Base-by-base conservation (phyloP, 2,797 vertebrate species). In the Hybognathus amarus region DNA sequence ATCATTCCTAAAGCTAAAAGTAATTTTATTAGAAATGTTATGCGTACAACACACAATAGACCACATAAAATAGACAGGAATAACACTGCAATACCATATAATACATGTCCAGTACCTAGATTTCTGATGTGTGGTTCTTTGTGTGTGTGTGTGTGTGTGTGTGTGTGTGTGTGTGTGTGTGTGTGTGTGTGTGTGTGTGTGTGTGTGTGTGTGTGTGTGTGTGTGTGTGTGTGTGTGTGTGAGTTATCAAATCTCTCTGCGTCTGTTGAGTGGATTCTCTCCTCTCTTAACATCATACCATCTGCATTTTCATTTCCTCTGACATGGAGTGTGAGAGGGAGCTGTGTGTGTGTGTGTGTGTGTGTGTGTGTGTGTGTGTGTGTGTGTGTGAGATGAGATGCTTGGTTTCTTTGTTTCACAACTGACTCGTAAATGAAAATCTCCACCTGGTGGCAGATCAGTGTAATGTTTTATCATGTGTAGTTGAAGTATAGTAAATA, bases 401-500 rank as follows among this genome's bases (percentile, higher is more conserved):
- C 40, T 68, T 69, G 40, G 22, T 67, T 50, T 42, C 82, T 83
- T 86, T 86, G 85, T 80, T 80, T 80, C 56, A 77, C 73, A 70
- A 52, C 36, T 70, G 78, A 77, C 85, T 86, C 82, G 4, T 5
- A 33, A 80, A 76, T 42, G 40, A 77, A 63, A 86, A 86, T 86
- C 82, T 86, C 85, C 82, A 77, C 71, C 85, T 86, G 82, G 70
- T 86, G 86, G 84, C 56, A 20, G 27, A 77, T 52, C 1, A 17
- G 18, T 79, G 67, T 33, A 79, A 68, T 68, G 5, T 24, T 69
- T 54, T 24, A 40, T n/a, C 20, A 22, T 66, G 30, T 63, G 18
- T 18, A 64, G 1, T 30, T 66, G 10, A 38, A 38, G 8, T 33
- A 30, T 30, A 30, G 30, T 30, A 30, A 30, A 30, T 30, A 30